These are phyloP conservation scores for Eupithecia exiguata DNA, from an alignment of 2,888 invertebrate species.

Conservation along the genomic window DNA sequence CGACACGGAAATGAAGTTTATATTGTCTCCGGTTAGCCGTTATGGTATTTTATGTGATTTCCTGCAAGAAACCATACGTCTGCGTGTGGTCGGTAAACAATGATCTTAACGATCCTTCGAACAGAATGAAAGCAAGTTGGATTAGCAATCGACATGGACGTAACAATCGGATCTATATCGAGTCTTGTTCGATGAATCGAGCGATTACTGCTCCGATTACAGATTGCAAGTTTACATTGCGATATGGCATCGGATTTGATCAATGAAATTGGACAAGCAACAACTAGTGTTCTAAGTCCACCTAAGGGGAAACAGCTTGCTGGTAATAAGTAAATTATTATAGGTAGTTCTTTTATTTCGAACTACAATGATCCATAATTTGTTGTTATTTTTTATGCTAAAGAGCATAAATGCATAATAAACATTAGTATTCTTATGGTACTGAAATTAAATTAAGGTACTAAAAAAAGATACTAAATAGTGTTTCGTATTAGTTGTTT, in stretches of 20 bases:
- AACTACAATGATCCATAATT: too few relatives aligned
- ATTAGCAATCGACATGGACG: slow-evolving; percentile 71
- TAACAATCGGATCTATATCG: slow-evolving; percentile 70
- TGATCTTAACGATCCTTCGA: slow-evolving; percentile 74
- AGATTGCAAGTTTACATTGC: slow-evolving; percentile 46
- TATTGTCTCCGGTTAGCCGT: slow-evolving; percentile 54
- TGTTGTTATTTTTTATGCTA: too few relatives aligned
- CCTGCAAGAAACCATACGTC: slow-evolving; percentile 77
- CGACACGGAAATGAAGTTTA: slow-evolving; percentile 44
- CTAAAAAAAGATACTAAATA: too few relatives aligned
- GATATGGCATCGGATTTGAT: slow-evolving; percentile 3
- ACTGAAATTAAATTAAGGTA: too few relatives aligned
- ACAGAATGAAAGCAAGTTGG: slow-evolving; percentile 74
- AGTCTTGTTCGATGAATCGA: slow-evolving; percentile 64
- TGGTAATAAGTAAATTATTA: not conserved
- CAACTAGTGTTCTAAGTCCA: not conserved
- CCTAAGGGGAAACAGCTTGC: not conserved
- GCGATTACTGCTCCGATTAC: slow-evolving; percentile 58
- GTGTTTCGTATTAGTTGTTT: too few relatives aligned
- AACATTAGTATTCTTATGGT: too few relatives aligned
- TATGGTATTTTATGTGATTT: slow-evolving; percentile 77
- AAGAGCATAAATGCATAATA: too few relatives aligned
- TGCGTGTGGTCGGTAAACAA: slow-evolving; percentile 82
- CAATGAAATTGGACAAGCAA: not conserved
- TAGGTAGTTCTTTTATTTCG: too few relatives aligned